Evolutionary conservation across 2,888 invertebrate species (phyloP).

Genomic region (Polyommatus icarus): DNA sequence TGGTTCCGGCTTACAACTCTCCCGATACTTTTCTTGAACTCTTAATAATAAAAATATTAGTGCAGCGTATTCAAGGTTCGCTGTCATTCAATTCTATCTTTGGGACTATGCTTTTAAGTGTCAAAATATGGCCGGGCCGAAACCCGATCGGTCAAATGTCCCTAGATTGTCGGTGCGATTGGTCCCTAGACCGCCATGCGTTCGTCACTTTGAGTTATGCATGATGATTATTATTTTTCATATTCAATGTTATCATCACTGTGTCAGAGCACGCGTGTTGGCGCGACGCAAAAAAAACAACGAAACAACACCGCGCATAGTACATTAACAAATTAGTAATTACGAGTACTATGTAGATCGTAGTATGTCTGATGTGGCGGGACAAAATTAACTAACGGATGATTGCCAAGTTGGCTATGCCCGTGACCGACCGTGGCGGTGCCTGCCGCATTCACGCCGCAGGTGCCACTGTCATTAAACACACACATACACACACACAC

Average conservation of each 20-base stretch:
- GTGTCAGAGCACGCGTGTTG: background rate
- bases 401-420: slow-evolving; percentile 73
- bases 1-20: no score
- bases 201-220: background rate
- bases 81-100: no score
- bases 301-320: slow-evolving; percentile 25
- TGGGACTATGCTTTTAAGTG: no score
- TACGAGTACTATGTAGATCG: slow-evolving; percentile 46
- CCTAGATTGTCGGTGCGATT: no score
- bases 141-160: no score
- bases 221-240: background rate
- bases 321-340: slow-evolving; percentile 46
- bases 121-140: no score
- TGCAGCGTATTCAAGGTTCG: background rate
- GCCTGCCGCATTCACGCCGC: slow-evolving; percentile 40
- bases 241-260: background rate
- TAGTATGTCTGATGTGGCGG: slow-evolving; percentile 50
- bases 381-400: slow-evolving; percentile 65
- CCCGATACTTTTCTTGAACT: background rate
- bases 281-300: background rate
- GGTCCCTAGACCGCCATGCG: no score
- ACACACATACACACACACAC: background rate
- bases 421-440: slow-evolving; percentile 53
- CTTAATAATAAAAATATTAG: background rate
- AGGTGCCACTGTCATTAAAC: slow-evolving; percentile 33